Base-by-base conservation (phyloP, 1,140 invertebrate species). In the Bicyclus anynana region DNA sequence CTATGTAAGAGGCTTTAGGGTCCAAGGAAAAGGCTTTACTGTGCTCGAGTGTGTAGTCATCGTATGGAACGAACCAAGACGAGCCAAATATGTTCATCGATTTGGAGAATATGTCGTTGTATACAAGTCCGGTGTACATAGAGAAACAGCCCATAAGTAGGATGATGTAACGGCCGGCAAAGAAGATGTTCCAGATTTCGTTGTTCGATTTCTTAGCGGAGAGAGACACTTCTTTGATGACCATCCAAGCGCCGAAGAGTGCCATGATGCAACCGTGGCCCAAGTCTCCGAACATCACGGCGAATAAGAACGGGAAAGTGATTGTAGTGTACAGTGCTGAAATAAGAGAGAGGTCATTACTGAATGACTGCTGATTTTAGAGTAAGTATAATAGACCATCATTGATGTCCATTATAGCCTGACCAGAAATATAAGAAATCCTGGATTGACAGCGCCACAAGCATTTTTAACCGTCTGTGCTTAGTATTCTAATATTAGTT, bases 91-190 rank as follows among this genome's bases (percentile, higher is more conserved):
- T 91, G 69, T 99, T 99, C 72, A 98, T 87, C 0, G 97, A 97
- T 80, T 98, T 99, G 3, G 97, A 97, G 88, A 99, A 99, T 6
- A 98, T 89, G 78, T 99, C 98, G 85, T 99, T 99, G 87, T 99
- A 99, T 29, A 99, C 94, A n/a, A 99, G 76, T 1, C 98, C 98
- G 16, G 98, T 98, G 86, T 99, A 99, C 53, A 99, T 95, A 0
- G 97, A 98, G 85, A 99, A 99, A 0, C 96, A 69, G 12, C 98
- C 98, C 98, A 99, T 99, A 50, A 99, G 89, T 14, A 99, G 89
- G 44, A 99, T 97, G 64, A 99, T 98, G 87, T 99, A 99, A 49
- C 98, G 94, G 53, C 98, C 98, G 21, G 94, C 95, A 83, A 99
- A 99, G 91, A 99, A 99, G 49, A 97, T 99, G 74, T 95, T 96